phyloP scores from a whole-genome alignment of 2,888 invertebrate species.

The Linnaemya vulpina region DNA sequence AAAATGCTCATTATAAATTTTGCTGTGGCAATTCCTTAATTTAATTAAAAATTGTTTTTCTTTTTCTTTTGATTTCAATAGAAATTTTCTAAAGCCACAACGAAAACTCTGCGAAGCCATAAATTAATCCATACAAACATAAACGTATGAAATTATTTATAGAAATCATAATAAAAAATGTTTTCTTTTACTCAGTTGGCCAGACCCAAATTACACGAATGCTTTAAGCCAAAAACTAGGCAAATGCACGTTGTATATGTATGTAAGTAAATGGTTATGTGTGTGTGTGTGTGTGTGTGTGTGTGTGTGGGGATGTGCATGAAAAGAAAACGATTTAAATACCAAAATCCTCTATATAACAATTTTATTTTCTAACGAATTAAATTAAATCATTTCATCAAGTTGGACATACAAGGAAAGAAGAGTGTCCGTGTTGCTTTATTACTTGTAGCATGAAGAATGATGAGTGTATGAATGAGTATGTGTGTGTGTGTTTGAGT shows the following conservation, averaged over 20 bases:
- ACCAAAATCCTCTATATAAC: constrained; percentile 55
- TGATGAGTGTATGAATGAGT: neutral
- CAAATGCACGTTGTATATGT: too few species aligned
- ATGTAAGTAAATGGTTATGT: too few species aligned
- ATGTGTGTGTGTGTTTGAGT: neutral
- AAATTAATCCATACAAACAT: constrained; percentile 47
- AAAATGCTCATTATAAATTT: neutral
- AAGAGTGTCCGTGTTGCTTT: constrained; percentile 38
- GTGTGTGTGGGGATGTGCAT: too few species aligned
- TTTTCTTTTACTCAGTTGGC: neutral
- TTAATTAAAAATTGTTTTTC: constrained; percentile 44
- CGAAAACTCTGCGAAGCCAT: constrained; percentile 37
- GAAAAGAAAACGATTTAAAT: constrained; percentile 25
- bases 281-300: too few species aligned
- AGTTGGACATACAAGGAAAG: constrained; percentile 31
- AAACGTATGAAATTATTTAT: constrained; percentile 48
- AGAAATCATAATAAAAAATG: constrained; percentile 33
- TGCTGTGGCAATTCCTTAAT: constrained; percentile 22
- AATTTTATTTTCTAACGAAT: constrained; percentile 66
- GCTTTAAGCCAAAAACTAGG: constrained; percentile 38
- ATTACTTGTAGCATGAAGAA: neutral
- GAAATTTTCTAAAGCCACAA: constrained; percentile 14
- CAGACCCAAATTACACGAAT: constrained; percentile 37
- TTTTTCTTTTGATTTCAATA: neutral
- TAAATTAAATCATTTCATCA: constrained; percentile 72